These are phyloP conservation scores for Tiaroga cobitis DNA, from an alignment of 2,797 vertebrate genomes.

Conservation along the genomic window DNA sequence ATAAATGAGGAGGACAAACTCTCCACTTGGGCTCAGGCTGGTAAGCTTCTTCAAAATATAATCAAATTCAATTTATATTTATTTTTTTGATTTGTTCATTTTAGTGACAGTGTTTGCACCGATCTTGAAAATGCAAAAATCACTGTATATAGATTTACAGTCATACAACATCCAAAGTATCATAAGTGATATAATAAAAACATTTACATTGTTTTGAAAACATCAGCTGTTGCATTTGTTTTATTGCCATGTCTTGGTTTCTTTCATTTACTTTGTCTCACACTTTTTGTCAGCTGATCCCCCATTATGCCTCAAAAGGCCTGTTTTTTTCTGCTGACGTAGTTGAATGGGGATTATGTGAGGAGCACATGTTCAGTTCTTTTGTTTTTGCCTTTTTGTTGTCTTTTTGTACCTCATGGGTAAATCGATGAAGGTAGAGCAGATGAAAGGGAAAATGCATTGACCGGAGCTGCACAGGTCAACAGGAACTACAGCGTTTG, in stretches of 20 bases:
- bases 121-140: background rate
- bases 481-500: conserved; percentile 62
- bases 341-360: conserved; percentile 70
- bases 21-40: conserved; percentile 63
- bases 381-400: conserved; percentile 71
- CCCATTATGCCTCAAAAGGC: conserved; percentile 45
- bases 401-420: conserved; percentile 64
- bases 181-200: background rate
- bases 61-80: background rate
- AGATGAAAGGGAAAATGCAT: conserved; percentile 73
- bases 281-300: conserved; percentile 37
- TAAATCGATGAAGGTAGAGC: conserved; percentile 71
- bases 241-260: background rate
- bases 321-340: conserved; percentile 71
- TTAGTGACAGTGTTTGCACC: background rate
- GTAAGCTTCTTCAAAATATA: conserved; percentile 51
- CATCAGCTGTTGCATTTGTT: background rate
- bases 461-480: conserved; percentile 64
- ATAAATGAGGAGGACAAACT: conserved; percentile 65
- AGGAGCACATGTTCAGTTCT: conserved; percentile 63
- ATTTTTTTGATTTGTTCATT: background rate
- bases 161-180: background rate
- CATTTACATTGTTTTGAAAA: background rate
- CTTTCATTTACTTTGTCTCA: conserved; percentile 15
- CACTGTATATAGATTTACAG: background rate